A percentile compares a stretch with the other conserved stretches of the same genome.
These are phyloP conservation scores for Sebastes fasciatus DNA, from an alignment of 2,113 vertebrate genomes.

Conservation along the genomic window DNA sequence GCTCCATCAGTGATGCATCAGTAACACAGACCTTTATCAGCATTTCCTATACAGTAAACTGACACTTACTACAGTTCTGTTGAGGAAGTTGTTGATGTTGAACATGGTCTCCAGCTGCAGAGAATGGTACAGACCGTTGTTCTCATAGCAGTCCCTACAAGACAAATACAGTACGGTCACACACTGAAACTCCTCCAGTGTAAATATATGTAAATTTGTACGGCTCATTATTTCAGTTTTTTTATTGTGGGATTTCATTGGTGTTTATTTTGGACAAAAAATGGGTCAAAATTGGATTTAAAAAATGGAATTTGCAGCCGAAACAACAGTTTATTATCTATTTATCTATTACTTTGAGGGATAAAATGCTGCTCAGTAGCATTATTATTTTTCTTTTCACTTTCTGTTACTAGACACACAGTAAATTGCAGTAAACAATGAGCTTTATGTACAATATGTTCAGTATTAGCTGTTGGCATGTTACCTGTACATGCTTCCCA, in stretches of 20 bases:
- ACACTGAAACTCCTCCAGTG: background rate
- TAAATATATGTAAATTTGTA: background rate
- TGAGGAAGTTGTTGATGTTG: slow-evolving; percentile 88
- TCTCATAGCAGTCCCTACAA: slow-evolving; percentile 91
- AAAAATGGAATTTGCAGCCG: background rate
- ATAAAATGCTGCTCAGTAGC: background rate
- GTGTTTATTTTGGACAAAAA: background rate
- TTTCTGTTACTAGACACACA: background rate
- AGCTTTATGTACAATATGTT: background rate
- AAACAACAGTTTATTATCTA: background rate
- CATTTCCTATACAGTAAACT: background rate
- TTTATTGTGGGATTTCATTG: background rate
- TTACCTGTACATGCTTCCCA: slow-evolving; percentile 84
- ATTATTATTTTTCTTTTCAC: background rate
- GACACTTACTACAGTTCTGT: slow-evolving; percentile 87
- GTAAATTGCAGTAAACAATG: background rate
- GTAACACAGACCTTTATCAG: background rate
- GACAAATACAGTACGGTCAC: slow-evolving; percentile 20
- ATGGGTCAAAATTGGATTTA: background rate
- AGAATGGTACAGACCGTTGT: slow-evolving; percentile 91
- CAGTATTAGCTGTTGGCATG: slow-evolving; percentile 5
- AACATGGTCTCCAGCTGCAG: slow-evolving; percentile 91
- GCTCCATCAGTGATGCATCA: background rate
- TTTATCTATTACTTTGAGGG: background rate
- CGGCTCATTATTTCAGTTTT: background rate